Evolutionary conservation across 1,140 invertebrate species (phyloP).

Genomic region (Lepidostoma basale): DNA sequence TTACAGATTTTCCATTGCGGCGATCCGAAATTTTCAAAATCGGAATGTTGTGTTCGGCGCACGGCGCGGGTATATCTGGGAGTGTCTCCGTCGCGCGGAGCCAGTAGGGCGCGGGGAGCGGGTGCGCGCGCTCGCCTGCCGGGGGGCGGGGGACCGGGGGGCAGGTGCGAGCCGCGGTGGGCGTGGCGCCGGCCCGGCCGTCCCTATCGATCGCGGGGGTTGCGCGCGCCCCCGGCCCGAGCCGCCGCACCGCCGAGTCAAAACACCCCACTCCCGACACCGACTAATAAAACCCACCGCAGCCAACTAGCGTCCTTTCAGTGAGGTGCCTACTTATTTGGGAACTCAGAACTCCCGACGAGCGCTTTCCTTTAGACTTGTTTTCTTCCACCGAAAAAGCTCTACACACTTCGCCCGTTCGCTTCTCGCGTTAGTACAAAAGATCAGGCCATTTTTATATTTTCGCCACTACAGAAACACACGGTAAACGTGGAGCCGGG

Average conservation of each 20-base stretch:
- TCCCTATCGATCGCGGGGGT: conserved; percentile 36
- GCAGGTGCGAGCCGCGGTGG: conserved; percentile 40
- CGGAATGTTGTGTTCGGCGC: conserved; percentile 15
- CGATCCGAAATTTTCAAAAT: not conserved
- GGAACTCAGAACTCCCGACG: too few species aligned
- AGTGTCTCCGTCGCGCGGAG: conserved; percentile 17
- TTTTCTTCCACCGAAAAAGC: too few species aligned
- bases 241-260: not conserved
- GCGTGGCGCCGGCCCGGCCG: conserved; percentile 39
- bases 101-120: not conserved
- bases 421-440: too few species aligned
- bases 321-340: too few species aligned
- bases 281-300: not conserved
- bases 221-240: conserved; percentile 24
- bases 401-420: too few species aligned
- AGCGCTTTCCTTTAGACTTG: too few species aligned
- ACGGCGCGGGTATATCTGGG: conserved; percentile 22
- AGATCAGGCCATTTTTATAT: too few species aligned
- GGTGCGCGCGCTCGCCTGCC: conserved; percentile 2
- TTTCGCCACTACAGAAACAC: too few species aligned
- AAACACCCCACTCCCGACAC: not conserved
- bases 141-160: conserved; percentile 9
- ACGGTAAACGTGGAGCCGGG: too few species aligned
- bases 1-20: conserved; percentile 26
- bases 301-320: too few species aligned